A percentile compares a stretch with the other conserved stretches of the same genome.
These are phyloP conservation scores for Nannobrachium achirus DNA, from an alignment of 2,113 vertebrate genomes.

Conservation along the genomic window DNA sequence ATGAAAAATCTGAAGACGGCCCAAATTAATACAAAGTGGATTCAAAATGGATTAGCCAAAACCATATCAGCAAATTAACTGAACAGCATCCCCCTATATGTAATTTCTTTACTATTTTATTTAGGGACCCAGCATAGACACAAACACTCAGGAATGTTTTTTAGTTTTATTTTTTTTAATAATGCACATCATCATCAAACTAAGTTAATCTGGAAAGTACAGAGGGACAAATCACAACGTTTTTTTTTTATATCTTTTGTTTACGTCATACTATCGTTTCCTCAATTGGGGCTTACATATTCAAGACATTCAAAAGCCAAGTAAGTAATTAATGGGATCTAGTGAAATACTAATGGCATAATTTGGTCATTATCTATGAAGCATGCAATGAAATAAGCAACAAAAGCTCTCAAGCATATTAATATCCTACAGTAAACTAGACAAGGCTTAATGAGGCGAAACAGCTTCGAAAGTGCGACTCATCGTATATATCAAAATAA, in stretches of 20 bases:
- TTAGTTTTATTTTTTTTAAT: slow-evolving; percentile 29
- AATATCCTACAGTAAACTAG: slow-evolving; percentile 47
- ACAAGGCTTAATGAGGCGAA: slow-evolving; percentile 29
- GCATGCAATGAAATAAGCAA: slow-evolving; percentile 50
- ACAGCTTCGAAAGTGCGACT: slow-evolving; percentile 47
- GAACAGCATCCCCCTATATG: background rate
- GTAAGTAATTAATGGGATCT: background rate
- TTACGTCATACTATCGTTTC: background rate
- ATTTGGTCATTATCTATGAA: slow-evolving; percentile 63
- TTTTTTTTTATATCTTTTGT: slow-evolving; percentile 19
- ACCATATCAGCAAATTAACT: background rate
- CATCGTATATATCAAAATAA: slow-evolving; percentile 42
- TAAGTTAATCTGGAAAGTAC: slow-evolving; percentile 1
- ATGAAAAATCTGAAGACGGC: slow-evolving; percentile 1
- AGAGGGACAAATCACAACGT: slow-evolving; percentile 12
- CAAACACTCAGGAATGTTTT: slow-evolving; percentile 69
- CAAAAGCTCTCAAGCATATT: slow-evolving; percentile 46
- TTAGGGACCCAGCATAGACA: slow-evolving; percentile 21
- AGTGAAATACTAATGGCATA: slow-evolving; percentile 35
- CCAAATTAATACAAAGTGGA: slow-evolving; percentile 12
- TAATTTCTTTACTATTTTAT: slow-evolving; percentile 12
- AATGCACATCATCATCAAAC: slow-evolving; percentile 16
- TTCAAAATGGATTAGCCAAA: slow-evolving; percentile 10
- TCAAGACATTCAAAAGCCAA: slow-evolving; percentile 19
- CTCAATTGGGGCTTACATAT: slow-evolving; percentile 28